Percentiles rank a stretch among this genome's conserved stretches.
Evolutionary conservation across 2,888 invertebrate genomes (phyloP).

Genomic region (Drosophila fungiperda): DNA sequence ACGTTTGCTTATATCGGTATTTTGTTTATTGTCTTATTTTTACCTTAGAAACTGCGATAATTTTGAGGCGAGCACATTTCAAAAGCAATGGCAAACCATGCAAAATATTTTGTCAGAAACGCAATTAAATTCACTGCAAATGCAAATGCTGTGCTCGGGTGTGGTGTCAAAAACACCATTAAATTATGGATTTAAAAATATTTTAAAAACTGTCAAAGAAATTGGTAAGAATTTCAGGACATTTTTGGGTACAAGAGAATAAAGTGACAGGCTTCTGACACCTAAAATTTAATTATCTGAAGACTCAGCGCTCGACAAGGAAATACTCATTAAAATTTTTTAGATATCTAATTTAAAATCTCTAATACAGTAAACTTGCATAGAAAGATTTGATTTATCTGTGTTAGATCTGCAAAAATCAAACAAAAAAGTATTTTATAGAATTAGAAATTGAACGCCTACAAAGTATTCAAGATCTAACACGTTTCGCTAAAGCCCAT

Average conservation of each 20-base stretch:
- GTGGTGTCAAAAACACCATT: slow-evolving; percentile 72
- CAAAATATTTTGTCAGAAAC: slow-evolving; percentile 50
- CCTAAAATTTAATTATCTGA: not conserved
- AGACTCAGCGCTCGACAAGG: not conserved
- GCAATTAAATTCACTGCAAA: slow-evolving; percentile 37
- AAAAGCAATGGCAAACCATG: slow-evolving; percentile 32
- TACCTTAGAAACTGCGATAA: slow-evolving; percentile 16
- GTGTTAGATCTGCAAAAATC: not conserved
- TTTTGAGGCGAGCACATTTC: slow-evolving; percentile 19
- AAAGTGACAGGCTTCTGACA: not conserved
- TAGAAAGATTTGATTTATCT: not conserved
- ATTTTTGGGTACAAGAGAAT: slow-evolving; percentile 35
- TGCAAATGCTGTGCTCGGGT: slow-evolving; percentile 36
- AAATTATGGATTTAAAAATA: slow-evolving; percentile 40
- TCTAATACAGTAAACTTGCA: not conserved
- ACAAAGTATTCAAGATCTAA: not conserved
- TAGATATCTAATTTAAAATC: not conserved
- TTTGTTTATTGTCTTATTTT: slow-evolving; percentile 23
- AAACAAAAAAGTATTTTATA: not conserved
- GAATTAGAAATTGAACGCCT: not conserved
- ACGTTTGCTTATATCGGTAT: slow-evolving; percentile 39
- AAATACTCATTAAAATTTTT: not conserved
- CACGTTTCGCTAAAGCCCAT: slow-evolving; percentile 38
- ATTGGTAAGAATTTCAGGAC: slow-evolving; percentile 49
- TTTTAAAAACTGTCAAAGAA: slow-evolving; percentile 10